Evolutionary conservation across 2,797 vertebrate species (phyloP).

Genomic region (Bradypodion pumilum): DNA sequence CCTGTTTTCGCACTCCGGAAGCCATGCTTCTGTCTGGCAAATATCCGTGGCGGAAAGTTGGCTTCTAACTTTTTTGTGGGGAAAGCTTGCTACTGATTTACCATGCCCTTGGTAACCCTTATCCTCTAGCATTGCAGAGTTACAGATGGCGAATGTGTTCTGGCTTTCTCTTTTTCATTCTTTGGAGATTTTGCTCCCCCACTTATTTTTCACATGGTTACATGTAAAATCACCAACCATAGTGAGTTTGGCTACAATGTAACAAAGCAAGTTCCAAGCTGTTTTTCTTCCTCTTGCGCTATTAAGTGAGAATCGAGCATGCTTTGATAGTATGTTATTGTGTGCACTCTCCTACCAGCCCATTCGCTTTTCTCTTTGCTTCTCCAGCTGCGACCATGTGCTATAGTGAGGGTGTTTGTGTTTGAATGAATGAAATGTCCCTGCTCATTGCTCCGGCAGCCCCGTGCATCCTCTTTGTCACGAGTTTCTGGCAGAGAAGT

Average conservation of each 20-base stretch:
- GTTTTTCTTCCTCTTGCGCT: background rate
- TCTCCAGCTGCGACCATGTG: slow-evolving; percentile 28
- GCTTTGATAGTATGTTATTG: background rate
- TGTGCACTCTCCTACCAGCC: background rate
- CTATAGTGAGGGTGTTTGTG: background rate
- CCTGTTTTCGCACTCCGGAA: background rate
- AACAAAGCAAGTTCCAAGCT: background rate
- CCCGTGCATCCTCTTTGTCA: background rate
- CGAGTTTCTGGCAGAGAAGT: background rate
- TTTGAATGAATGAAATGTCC: slow-evolving; percentile 30
- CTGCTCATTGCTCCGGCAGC: background rate
- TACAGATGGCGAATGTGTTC: no score
- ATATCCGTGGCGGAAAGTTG: background rate
- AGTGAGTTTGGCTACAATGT: background rate
- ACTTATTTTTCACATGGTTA: background rate
- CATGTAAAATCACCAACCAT: background rate
- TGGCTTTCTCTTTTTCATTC: background rate
- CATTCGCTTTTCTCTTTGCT: slow-evolving; percentile 13
- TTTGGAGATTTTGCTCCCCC: background rate
- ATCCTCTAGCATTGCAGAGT: background rate
- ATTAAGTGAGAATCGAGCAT: background rate
- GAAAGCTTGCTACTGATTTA: no score
- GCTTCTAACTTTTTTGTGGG: no score
- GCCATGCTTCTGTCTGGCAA: no score
- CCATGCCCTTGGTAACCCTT: no score